Base-by-base conservation (phyloP, 1,140 invertebrate genomes). In the Hycleus cichorii region DNA sequence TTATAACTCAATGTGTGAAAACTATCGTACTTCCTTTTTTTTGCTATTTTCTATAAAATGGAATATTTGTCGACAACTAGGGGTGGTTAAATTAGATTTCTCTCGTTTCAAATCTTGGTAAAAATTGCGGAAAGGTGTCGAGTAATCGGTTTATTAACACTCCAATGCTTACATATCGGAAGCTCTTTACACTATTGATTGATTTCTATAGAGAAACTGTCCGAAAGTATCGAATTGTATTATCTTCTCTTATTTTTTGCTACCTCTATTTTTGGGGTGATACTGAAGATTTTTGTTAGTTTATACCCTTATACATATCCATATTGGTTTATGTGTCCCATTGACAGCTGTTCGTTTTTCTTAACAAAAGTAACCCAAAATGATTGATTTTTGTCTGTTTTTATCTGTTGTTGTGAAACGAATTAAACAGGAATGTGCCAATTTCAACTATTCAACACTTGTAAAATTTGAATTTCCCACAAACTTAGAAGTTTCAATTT, bases 341-440 rank as follows among this genome's bases (percentile, higher is more conserved):
- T 67, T 67, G 65, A 67, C 65, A 67, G 63, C 65, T 67, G 64
- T 63, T 67, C 63, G 62, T 64, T 51, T 60, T 46, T 47, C 42
- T 55, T 53, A 60, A 65, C 64, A 67, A 67, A 67, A 64, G 65
- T 67, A 58, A 63, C 65, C 63, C 57, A 59, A 64, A 59, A 54
- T 67, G 65, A 67, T 67, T 67, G 65, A 67, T 67, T 64, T 67
- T 63, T 58, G 46, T 63, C 44, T 64, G 50, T 63, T 61, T 65
- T 53, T 63, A 51, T 53, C 47, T 39, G 43, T 53, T 26, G 42
- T 46, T 46, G n/a, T 24, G 45, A 48, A 47, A 27, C 38, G 57
- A 59, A 51, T 38, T 38, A 47, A 39, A 27, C 1, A 47, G 45
- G 38, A 43, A 52, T 25, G 10, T 24, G 49, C 26, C 26, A 43